Evolutionary conservation across 2,797 vertebrate species (phyloP), one percentile per base, ranked within the genome.

Genomic region (Sebastiscus tertius): DNA sequence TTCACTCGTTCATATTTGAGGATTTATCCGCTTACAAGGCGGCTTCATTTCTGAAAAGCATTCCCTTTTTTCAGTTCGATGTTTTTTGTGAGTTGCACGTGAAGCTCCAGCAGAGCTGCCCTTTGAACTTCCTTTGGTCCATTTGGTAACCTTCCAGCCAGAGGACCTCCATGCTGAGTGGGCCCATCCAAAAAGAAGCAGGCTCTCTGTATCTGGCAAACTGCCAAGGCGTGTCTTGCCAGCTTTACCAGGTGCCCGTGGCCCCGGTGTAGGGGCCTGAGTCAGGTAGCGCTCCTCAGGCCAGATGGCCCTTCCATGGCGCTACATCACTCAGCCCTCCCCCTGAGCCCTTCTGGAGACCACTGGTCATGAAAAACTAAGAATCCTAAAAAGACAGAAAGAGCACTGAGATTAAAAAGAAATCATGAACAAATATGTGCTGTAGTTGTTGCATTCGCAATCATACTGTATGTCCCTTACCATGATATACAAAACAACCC

Each of bases 251-350:
- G 90, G 90, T 89, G 93, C 91, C 87, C 4, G 72, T 81, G 76
- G 88, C 79, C 85, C 64, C 2, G 27, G 80, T 85, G 84, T 82
- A 77, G 83, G 82, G 76, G 84, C 83, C 77, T 13, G 79, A 80
- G 80, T 91, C 91, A 94, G 94, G 93, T 93, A 94, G 56, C 71
- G 80, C 75, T 86, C 75, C 80, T 84, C 83, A 29, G 88, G 90
- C 90, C 95, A 96, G 94, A 95, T 95, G 95, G 94, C 89, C 72
- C 62, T 79, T 90, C 83, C 79, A 80, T 80, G 85, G 88, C 81
- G 81, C 81, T 82, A 80, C 85, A 88, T 87, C 81, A 84, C 75
- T 81, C 86, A 81, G 60, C 59, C 87, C 85, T 61, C 84, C 84
- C 36, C 58, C 76, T 13, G 71, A 77, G 83, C 27, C 87, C 85